Base-by-base conservation (phyloP, 2,113 vertebrate genomes). In the Cranoglanis bouderius region DNA sequence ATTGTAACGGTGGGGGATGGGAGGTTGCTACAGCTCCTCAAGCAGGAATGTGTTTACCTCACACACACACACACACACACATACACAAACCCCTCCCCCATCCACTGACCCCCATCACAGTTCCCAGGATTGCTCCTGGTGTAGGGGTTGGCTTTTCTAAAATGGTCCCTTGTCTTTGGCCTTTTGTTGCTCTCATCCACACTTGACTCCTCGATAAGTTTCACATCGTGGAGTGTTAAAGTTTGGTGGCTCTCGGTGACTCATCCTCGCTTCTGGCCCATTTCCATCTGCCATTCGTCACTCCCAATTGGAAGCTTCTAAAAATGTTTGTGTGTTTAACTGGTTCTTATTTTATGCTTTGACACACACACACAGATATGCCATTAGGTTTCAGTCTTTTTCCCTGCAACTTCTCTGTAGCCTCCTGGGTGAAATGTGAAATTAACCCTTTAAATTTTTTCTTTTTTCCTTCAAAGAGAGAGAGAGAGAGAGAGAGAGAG, bases 41-140 rank as follows among this genome's bases (percentile, higher is more conserved):
- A 82, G 59, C 70, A 89, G 84, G 88, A 91, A 91, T 91, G 88
- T 90, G 89, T 88, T 88, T 91, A 91, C 90, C 84, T 82, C 90
- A 88, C 84, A 88, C 43, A 53, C 88, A 86, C 77, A 65, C 61
- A 89, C 53, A 85, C 74, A 88, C 83, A 84, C 78, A 88, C 49
- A 87, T 29, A 88, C 38, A 78, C 38, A 82, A 53, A 72, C 63
- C 40, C 74, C 67, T 57, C 88, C 90, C 82, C 86, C 32, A 72
- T 55, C 84, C 70, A 18, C 7, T 88, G 86, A 89, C 90, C 90
- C 81, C 84, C 83, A 43, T 91, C 77, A 83, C 78, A 84, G 78
- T 91, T 90, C 90, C 89, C 90, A 88, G 89, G 61, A 89, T 86
- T 67, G 83, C 46, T 86, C 59, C 38, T 83, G 88, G 57, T 91